These are phyloP conservation scores for Perca flavescens DNA, from an alignment of 2,113 vertebrate genomes.

Conservation along the genomic window DNA sequence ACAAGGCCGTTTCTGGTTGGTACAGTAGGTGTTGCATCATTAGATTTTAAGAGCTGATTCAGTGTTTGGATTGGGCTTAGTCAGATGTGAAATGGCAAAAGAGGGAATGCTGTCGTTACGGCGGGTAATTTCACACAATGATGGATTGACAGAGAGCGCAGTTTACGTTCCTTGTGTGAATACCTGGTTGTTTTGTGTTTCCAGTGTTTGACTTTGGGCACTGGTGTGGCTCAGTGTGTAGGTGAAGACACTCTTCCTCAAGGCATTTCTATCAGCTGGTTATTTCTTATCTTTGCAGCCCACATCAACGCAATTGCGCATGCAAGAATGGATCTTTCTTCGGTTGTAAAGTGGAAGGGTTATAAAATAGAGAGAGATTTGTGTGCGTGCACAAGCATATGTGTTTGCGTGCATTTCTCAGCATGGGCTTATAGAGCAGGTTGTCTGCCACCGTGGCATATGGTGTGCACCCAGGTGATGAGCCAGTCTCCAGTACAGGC, in stretches of 20 bases:
- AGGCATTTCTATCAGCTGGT: conserved; percentile 69
- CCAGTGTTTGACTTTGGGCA: conserved; percentile 53
- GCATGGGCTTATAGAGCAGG: conserved; percentile 68
- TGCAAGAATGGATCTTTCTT: conserved; percentile 59
- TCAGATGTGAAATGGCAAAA: conserved; percentile 68
- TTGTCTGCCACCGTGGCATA: conserved; percentile 79
- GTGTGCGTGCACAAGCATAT: conserved; percentile 22
- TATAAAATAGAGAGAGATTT: conserved; percentile 45
- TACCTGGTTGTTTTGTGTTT: conserved; percentile 41
- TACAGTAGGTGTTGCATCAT: conserved; percentile 65
- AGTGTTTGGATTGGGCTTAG: conserved; percentile 50
- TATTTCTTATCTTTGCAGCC: conserved; percentile 62
- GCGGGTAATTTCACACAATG: conserved; percentile 64
- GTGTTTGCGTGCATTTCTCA: conserved; percentile 55
- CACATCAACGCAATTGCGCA: conserved; percentile 63
- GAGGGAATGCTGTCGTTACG: conserved; percentile 25
- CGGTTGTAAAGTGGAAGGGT: conserved; percentile 39
- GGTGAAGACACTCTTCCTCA: conserved; percentile 55
- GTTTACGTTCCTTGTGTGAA: conserved; percentile 43
- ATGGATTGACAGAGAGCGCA: conserved; percentile 58
- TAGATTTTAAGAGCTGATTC: conserved; percentile 60
- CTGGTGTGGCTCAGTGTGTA: conserved; percentile 49
- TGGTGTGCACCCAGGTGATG: conserved; percentile 83
- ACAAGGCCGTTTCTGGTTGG: conserved; percentile 47
- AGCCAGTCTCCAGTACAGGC: conserved; percentile 63